These are phyloP conservation scores for Labia minor DNA, from an alignment of 2,888 invertebrate species.

Conservation along the genomic window DNA sequence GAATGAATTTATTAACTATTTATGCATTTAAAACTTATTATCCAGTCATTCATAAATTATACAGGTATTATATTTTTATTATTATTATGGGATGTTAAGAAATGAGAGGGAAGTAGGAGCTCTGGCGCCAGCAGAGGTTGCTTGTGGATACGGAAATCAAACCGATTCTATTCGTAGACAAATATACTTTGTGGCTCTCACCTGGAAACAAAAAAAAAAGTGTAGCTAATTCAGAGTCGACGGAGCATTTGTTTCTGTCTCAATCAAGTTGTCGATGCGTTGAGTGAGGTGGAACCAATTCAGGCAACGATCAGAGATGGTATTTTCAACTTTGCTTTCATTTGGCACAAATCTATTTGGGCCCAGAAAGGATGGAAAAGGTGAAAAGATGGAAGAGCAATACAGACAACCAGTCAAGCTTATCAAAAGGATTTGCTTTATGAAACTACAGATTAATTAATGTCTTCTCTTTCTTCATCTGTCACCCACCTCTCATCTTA, in stretches of 20 bases:
- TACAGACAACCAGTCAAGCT: slow-evolving; percentile 38
- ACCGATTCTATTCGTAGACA: not conserved
- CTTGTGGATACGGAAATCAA: not conserved
- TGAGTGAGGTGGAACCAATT: not conserved
- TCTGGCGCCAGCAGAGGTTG: too few species aligned
- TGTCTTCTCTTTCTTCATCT: too few species aligned
- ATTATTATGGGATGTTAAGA: too few species aligned
- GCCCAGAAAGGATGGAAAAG: slow-evolving; percentile 32
- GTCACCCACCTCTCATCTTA: too few species aligned
- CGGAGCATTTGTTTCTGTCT: not conserved
- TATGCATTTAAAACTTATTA: too few species aligned
- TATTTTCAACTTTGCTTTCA: not conserved
- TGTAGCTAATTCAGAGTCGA: not conserved
- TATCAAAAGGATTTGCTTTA: too few species aligned
- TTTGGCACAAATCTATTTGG: not conserved
- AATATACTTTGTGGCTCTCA: not conserved
- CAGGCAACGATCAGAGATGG: not conserved
- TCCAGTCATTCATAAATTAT: too few species aligned
- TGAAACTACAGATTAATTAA: too few species aligned
- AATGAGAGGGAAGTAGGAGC: too few species aligned
- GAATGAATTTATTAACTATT: too few species aligned
- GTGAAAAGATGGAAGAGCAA: slow-evolving; percentile 35
- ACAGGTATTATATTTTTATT: too few species aligned
- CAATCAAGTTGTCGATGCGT: slow-evolving; percentile 7
- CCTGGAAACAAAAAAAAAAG: not conserved